Evolutionary conservation across 2,113 vertebrate genomes (phyloP), one percentile per base, ranked within the genome.

Genomic region (Egretta garzetta): DNA sequence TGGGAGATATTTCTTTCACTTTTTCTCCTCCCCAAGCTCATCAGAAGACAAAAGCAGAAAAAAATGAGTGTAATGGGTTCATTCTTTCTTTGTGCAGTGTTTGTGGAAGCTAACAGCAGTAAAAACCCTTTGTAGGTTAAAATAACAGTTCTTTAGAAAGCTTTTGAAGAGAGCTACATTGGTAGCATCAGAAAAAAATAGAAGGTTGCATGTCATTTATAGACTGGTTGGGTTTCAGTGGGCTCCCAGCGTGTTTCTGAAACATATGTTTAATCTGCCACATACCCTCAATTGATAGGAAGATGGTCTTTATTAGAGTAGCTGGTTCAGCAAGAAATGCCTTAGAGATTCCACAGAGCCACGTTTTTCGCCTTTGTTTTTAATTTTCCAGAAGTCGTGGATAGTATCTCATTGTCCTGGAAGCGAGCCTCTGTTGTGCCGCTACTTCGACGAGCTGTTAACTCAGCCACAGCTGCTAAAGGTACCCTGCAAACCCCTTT

Each of bases 101-200:
- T 96, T 97, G 56, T 74, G 75, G 33, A 93, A 72, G 20, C 30
- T 63, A 88, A 59, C 83, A 71, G 24, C 32, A 56, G 49, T 82
- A 88, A 94, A 85, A 70, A 6, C 4, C 16, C 19, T 43, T 9
- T 39, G 37, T 60, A 64, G 41, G 10, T 83, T 89, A 79, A 96
- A 94, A 88, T 68, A 86, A 67, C 55, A 33, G 37, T 49, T 91
- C 73, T 95, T 81, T 49, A 39, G 63, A 92, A 96, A 87, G 26
- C 52, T 87, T 96, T 92, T 52, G 47, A 74, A 85, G 45, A 84
- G 16, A 89, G 0, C 3, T 75, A 68, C 26, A 32, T 39, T 63
- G 60, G 17, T 37, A 89, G 14, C 8, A 43, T 53, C 68, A 79
- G 41, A 7, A 60, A 86, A 70, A 88, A 66, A 39, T 24, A 27